Evolutionary conservation across 1,140 invertebrate genomes (phyloP).

Genomic region (Solenopsis invicta): DNA sequence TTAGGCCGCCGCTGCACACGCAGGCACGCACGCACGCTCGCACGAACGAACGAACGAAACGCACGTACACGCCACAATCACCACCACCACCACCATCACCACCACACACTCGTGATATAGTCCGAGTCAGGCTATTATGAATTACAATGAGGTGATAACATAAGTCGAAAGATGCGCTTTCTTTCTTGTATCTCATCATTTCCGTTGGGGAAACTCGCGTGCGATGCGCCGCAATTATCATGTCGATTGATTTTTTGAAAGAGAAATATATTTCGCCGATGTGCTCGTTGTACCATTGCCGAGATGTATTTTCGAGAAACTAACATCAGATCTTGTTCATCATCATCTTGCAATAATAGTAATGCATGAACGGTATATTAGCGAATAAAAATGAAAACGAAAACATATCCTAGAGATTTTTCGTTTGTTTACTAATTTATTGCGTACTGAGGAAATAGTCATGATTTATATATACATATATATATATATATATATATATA

Average conservation of each 20-base stretch:
- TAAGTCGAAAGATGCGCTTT: constrained; percentile 16
- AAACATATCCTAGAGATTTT: background rate
- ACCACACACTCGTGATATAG: constrained; percentile 23
- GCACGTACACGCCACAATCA: background rate
- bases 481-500: background rate
- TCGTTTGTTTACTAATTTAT: background rate
- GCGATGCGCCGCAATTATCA: background rate
- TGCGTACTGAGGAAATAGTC: background rate
- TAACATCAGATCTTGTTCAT: constrained; percentile 32
- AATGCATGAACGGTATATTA: background rate
- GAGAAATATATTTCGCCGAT: background rate
- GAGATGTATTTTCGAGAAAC: background rate
- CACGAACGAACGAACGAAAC: background rate
- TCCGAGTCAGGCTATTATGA: constrained; percentile 49
- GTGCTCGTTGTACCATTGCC: background rate
- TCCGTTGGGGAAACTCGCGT: background rate
- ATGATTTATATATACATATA: background rate
- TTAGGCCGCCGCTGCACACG: constrained; percentile 27
- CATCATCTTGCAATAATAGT: background rate
- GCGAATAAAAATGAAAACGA: background rate
- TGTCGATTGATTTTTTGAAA: background rate
- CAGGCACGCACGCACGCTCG: constrained; percentile 1
- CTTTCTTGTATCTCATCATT: background rate
- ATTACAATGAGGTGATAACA: constrained; percentile 62
- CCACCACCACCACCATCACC: background rate